phyloP scores from a whole-genome alignment of 1,140 invertebrate genomes.

The Laupala kohalensis region DNA sequence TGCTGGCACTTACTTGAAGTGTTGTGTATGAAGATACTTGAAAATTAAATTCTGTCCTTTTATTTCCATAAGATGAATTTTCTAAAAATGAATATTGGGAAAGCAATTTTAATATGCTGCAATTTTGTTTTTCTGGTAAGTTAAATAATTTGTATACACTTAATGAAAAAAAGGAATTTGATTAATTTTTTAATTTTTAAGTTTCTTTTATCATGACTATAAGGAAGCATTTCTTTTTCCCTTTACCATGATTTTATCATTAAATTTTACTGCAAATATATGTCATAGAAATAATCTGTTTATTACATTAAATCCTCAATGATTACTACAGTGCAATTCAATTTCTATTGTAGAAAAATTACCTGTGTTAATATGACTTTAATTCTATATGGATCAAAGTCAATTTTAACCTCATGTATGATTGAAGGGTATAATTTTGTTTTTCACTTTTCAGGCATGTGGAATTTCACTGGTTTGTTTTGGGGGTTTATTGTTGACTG shows the following conservation, averaged over 20 bases:
- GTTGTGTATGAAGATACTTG: background rate
- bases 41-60: background rate
- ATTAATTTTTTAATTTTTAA: background rate
- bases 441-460: slow-evolving; percentile 41
- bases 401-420: no score
- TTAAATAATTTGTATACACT: background rate
- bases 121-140: slow-evolving; percentile 4
- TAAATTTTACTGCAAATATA: background rate
- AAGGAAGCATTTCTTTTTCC: background rate
- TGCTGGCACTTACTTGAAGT: background rate
- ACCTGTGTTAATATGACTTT: no score
- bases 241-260: background rate
- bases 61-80: background rate
- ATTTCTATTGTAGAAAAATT: background rate
- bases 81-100: slow-evolving; percentile 1
- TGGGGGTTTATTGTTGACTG: slow-evolving; percentile 53
- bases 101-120: slow-evolving; percentile 7
- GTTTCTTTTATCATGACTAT: background rate
- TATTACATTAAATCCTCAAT: background rate
- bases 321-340: background rate
- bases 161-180: background rate
- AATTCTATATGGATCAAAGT: no score
- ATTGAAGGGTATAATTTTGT: no score
- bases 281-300: no score
- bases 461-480: slow-evolving; percentile 51